Evolutionary conservation across 2,888 invertebrate species (phyloP).

Genomic region (Eupithecia inturbata): DNA sequence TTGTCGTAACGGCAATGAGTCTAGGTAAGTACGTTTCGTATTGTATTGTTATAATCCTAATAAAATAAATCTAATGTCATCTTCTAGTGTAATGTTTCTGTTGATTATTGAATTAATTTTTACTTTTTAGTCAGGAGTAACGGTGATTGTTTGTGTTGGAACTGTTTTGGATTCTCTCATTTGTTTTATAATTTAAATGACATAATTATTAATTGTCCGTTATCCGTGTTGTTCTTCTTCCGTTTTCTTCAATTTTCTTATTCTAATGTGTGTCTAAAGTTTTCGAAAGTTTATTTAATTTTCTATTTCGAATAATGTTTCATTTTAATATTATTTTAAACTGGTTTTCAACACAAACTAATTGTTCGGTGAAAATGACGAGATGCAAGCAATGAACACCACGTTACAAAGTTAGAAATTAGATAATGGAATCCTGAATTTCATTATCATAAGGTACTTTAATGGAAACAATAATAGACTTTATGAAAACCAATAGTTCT

Average conservation of each 20-base stretch:
- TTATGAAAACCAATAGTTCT: constrained; percentile 62
- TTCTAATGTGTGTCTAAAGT: not conserved
- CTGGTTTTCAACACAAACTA: constrained; percentile 57
- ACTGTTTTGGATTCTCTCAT: constrained; percentile 14
- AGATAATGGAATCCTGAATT: constrained; percentile 75
- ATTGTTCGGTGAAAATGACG: constrained; percentile 74
- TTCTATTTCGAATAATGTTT: not conserved
- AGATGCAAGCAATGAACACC: constrained; percentile 78
- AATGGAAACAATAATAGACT: constrained; percentile 74
- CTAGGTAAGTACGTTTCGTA: constrained; percentile 61
- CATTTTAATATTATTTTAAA: constrained; percentile 9
- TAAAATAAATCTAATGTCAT: constrained; percentile 58
- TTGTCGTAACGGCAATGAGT: constrained; percentile 51
- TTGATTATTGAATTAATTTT: constrained; percentile 69
- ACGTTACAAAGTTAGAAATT: constrained; percentile 74
- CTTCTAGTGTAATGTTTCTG: constrained; percentile 68
- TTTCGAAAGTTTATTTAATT: not conserved
- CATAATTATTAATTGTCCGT: not conserved
- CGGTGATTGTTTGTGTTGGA: constrained; percentile 61
- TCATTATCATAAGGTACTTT: constrained; percentile 63
- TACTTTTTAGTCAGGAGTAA: constrained; percentile 81
- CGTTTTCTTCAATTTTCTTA: not conserved
- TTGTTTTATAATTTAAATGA: not conserved
- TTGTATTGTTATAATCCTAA: constrained; percentile 43
- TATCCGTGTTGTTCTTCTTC: too few relatives aligned